Evolutionary conservation across 2,888 invertebrate genomes (phyloP).

Genomic region (Tineola bisselliella): DNA sequence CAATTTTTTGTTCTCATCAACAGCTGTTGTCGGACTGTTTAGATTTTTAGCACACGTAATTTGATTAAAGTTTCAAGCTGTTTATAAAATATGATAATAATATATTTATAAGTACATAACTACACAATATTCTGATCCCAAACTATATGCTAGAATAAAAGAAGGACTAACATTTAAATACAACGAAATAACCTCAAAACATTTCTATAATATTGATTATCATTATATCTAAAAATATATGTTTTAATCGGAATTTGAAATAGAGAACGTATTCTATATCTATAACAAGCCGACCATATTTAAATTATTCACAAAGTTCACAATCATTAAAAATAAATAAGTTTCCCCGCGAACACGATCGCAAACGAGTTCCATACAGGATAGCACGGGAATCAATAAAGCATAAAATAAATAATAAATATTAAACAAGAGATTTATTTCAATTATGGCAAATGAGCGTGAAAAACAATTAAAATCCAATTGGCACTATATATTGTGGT

Average conservation of each 20-base stretch:
- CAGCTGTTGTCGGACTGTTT: background rate
- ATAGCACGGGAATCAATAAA: slow-evolving; percentile 22
- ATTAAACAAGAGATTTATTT: slow-evolving; percentile 53
- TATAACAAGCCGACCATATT: background rate
- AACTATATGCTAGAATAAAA: too few species aligned
- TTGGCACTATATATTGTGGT: slow-evolving; percentile 20
- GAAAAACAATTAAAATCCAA: slow-evolving; percentile 62
- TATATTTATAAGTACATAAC: too few species aligned
- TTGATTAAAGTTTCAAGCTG: too few species aligned
- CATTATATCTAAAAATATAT: too few species aligned
- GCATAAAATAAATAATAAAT: slow-evolving; percentile 41
- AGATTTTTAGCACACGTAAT: too few species aligned
- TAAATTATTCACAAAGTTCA: background rate
- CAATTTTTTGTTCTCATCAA: background rate
- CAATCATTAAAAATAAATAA: background rate
- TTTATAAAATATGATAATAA: background rate
- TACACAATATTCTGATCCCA: too few species aligned
- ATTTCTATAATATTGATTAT: too few species aligned
- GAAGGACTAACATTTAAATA: too few species aligned
- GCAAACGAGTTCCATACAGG: slow-evolving; percentile 6
- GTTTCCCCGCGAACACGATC: background rate
- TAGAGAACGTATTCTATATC: too few species aligned
- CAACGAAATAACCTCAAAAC: too few species aligned
- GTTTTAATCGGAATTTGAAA: too few species aligned
- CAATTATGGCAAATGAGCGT: slow-evolving; percentile 58